phyloP scores from a whole-genome alignment of 2,797 vertebrate species.

The Capromys pilorides region DNA sequence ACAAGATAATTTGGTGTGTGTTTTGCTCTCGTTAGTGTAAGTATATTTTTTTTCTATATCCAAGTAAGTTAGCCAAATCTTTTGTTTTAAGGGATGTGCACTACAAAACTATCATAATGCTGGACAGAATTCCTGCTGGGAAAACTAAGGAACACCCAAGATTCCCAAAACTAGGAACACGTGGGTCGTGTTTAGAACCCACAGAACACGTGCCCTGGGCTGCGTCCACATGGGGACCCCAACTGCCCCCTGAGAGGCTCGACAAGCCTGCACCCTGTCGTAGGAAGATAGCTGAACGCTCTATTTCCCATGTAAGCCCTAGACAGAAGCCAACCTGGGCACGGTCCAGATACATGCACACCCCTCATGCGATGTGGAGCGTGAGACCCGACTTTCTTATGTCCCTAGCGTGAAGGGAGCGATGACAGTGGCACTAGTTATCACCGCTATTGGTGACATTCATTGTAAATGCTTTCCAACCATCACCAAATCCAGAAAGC shows the following conservation, averaged over 20 bases:
- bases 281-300: background rate
- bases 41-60: background rate
- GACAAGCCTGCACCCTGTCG: background rate
- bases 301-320: background rate
- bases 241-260: too few relatives aligned
- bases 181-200: background rate
- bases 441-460: conserved; percentile 79
- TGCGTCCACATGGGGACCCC: background rate
- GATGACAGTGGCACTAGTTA: conserved; percentile 67
- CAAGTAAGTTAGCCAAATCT: background rate
- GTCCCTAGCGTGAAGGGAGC: conserved; percentile 2
- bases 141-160: background rate
- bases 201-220: background rate
- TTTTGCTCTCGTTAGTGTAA: background rate
- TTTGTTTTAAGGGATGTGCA: background rate
- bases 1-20: background rate
- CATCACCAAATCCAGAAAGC: conserved; percentile 82
- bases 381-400: background rate
- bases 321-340: background rate
- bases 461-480: conserved; percentile 80
- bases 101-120: background rate
- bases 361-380: background rate
- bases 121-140: background rate
- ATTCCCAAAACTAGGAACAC: background rate
- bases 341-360: background rate